These are phyloP conservation scores for Atherinomorus stipes DNA, from an alignment of 2,113 vertebrate species.

Conservation along the genomic window DNA sequence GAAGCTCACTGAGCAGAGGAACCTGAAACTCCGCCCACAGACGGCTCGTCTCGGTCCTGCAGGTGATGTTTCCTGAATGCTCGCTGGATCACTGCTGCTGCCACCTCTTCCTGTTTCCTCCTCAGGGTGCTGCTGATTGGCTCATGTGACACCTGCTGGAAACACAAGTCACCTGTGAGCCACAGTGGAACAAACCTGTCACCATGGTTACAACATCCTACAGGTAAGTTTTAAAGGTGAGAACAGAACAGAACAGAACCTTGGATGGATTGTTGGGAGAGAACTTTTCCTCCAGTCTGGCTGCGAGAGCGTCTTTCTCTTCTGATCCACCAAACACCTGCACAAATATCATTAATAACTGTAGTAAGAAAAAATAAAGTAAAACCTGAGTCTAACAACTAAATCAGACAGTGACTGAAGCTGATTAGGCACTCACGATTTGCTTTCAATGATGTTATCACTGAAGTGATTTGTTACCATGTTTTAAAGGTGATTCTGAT, in stretches of 20 bases:
- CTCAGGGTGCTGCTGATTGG: slow-evolving; percentile 90
- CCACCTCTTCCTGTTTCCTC: slow-evolving; percentile 89
- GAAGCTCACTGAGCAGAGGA: neutral
- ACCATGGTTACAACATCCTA: too few relatives aligned
- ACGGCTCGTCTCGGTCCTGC: neutral
- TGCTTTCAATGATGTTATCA: too few relatives aligned
- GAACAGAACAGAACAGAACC: slow-evolving; percentile 48
- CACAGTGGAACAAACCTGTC: too few relatives aligned
- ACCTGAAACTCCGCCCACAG: neutral
- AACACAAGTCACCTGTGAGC: neutral
- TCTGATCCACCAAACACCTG: slow-evolving; percentile 85
- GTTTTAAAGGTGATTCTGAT: too few relatives aligned
- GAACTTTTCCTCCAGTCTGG: slow-evolving; percentile 92
- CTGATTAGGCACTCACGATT: too few relatives aligned
- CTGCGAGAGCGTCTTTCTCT: slow-evolving; percentile 87
- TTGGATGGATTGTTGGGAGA: slow-evolving; percentile 88
- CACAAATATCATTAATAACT: neutral
- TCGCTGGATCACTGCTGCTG: slow-evolving; percentile 86
- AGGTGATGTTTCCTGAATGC: slow-evolving; percentile 72
- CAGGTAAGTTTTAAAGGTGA: neutral
- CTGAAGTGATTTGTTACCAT: too few relatives aligned
- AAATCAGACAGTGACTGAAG: too few relatives aligned
- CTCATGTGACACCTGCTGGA: slow-evolving; percentile 76
- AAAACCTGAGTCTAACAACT: too few relatives aligned
- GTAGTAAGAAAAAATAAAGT: neutral